These are phyloP conservation scores for Cassiopea xamachana DNA, from an alignment of 30 jellyfish, hydroid and myxozoan genomes.

Conservation along the genomic window DNA sequence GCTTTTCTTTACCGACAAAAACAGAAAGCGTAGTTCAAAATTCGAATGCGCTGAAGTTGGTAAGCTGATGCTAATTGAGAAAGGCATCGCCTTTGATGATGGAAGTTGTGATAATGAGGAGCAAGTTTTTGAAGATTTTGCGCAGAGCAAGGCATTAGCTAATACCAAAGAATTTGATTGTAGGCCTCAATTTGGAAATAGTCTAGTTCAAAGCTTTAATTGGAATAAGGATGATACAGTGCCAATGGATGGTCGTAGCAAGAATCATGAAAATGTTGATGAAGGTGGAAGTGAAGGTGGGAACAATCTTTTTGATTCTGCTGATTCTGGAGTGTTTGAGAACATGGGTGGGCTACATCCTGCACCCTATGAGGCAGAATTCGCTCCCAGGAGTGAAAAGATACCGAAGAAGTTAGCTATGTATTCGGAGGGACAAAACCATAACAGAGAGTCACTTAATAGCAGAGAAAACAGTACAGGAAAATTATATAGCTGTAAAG, in stretches of 20 bases:
- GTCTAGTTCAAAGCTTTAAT: neutral
- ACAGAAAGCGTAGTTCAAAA: neutral
- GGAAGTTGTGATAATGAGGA: no score
- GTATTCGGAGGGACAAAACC: neutral
- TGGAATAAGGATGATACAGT: neutral
- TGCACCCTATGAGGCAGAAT: neutral
- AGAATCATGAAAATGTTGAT: neutral
- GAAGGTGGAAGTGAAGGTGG: neutral
- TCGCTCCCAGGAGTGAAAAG: neutral
- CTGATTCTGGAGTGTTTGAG: conserved; percentile 44
- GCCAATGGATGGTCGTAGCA: neutral
- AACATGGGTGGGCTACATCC: neutral
- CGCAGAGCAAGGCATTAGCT: neutral
- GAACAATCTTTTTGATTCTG: conserved; percentile 8
- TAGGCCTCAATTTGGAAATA: neutral
- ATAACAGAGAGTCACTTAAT: neutral
- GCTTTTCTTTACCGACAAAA: neutral
- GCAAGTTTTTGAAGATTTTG: neutral
- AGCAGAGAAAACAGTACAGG: neutral
- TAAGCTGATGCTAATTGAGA: neutral
- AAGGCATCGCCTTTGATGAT: neutral
- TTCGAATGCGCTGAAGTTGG: neutral
- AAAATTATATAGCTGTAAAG: neutral
- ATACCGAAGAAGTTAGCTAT: neutral
- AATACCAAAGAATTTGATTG: neutral